Base-by-base conservation (phyloP, 1,140 invertebrate species). In the Cheumatopsyche charites region DNA sequence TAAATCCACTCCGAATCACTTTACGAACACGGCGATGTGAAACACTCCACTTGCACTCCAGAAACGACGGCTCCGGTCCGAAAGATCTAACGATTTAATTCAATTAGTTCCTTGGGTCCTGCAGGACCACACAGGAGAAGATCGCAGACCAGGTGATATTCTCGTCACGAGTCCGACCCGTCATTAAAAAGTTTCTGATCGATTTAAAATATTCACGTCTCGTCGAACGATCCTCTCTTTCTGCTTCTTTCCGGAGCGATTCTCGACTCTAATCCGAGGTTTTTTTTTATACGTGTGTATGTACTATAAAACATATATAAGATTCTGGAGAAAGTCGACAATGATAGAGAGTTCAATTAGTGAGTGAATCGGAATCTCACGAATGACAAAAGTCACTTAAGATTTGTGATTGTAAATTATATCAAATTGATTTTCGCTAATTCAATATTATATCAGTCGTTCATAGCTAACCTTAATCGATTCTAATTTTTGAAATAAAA, bases 131-230 rank as follows among this genome's bases (percentile, higher is more conserved):
- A 67, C 67, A 36, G 66, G n/a, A n/a, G n/a, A n/a, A 21, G 29
- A 29, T 36, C 70, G 29, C 29, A 21, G 29, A 23, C 49, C 70
- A 69, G 69, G 70, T 69, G 73, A 62, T 36, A 75, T 75, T 72
- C 73, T 36, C 26, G 62, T 55, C 70, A 72, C 73, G 73, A 43
- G 13, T 26, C 15, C 43, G 61, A 19, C 66, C 55, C 25, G 73
- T 75, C 70, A 75, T 75, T 72, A 75, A 75, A 75, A 74, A 75
- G 58, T 75, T 75, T 66, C 47, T 68, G 62, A 72, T 75, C 73
- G 73, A 75, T 75, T 66, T 70, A 70, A 75, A 72, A 75, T 72
- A 75, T 72, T 74, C 73, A 67, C 66, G 45, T 75, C 73, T 70
- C 67, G 70, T 72, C 62, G 36, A 36, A 36, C 29, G 29, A 36